phyloP scores from a whole-genome alignment of 2,797 vertebrate genomes.

The Vultur gryphus region DNA sequence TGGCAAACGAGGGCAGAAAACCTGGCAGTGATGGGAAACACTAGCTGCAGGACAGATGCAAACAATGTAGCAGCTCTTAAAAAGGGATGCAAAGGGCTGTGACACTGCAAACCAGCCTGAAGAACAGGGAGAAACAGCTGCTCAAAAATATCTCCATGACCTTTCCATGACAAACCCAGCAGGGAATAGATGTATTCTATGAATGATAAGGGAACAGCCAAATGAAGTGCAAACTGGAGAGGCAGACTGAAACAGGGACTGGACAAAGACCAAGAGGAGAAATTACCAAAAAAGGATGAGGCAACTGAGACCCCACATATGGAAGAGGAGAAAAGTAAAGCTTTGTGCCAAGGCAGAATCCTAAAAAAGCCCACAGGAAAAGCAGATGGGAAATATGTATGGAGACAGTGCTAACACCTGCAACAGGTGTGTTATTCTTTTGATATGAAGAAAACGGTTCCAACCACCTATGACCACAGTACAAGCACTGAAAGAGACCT shows the following conservation, averaged over 20 bases:
- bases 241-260: background rate
- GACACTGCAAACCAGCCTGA: background rate
- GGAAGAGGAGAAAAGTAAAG: background rate
- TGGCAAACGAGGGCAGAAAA: background rate
- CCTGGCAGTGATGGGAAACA: background rate
- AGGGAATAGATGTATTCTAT: background rate
- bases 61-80: background rate
- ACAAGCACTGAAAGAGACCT: background rate
- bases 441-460: background rate
- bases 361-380: background rate
- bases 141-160: background rate
- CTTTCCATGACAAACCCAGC: background rate
- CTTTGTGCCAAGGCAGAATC: background rate
- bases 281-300: background rate
- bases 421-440: conserved; percentile 18
- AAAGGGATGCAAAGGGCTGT: background rate
- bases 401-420: background rate
- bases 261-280: background rate
- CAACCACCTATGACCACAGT: background rate
- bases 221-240: conserved; percentile 20
- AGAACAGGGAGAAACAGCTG: conserved; percentile 6
- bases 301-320: background rate
- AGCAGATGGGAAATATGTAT: background rate
- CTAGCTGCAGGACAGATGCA: background rate
- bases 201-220: background rate